Conservation (phyloP, 2,113 vertebrate species). For the Phyllopteryx taeniolatus region DNA sequence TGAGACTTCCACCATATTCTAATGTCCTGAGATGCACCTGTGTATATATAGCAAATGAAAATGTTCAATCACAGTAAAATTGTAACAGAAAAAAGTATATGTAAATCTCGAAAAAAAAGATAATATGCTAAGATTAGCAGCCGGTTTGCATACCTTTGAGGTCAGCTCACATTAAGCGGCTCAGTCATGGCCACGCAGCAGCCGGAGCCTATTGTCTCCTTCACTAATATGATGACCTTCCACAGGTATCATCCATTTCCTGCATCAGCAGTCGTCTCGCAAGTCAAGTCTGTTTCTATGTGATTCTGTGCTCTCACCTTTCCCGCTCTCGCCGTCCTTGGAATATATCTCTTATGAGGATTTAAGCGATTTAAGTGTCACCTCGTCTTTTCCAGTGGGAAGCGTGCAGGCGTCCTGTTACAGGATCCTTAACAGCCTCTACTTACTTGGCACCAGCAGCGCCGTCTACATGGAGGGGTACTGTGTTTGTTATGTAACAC, state of each 20-base stretch:
- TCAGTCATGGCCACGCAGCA: conserved; percentile 18
- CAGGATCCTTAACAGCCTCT: conserved; percentile 86
- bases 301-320: conserved; percentile 16
- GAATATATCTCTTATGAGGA: not conserved
- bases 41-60: too few relatives aligned
- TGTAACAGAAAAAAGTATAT: not conserved
- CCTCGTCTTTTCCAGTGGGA: conserved; percentile 77
- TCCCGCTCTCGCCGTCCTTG: not conserved
- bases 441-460: conserved; percentile 85
- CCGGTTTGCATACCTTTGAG: conserved; percentile 37
- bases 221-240: conserved; percentile 21
- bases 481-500: conserved; percentile 16
- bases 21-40: too few relatives aligned
- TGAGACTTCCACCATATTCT: too few relatives aligned
- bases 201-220: conserved; percentile 29
- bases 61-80: too few relatives aligned
- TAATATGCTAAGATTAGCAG: conserved; percentile 18
- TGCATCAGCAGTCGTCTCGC: conserved; percentile 27
- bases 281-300: not conserved
- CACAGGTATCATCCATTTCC: conserved; percentile 22
- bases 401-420: conserved; percentile 88
- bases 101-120: not conserved
- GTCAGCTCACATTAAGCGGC: conserved; percentile 29
- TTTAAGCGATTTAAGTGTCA: conserved; percentile 11
- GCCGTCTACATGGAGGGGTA: conserved; percentile 90